These are phyloP conservation scores for Pseudanteris insignis DNA, from an alignment of 2,888 invertebrate species.

Conservation along the genomic window DNA sequence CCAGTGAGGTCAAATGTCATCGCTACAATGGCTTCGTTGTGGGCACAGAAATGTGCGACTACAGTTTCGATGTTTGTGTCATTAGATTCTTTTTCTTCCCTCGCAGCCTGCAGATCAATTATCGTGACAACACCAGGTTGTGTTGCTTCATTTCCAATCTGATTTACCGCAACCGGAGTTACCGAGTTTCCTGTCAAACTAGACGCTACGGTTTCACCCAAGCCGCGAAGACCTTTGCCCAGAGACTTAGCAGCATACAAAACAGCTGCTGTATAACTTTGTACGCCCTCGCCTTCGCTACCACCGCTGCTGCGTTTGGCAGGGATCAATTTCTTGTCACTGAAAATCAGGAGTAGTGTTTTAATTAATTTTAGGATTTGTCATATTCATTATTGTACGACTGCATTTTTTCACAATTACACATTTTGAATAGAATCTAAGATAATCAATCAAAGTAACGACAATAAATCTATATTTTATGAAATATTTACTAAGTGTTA, in stretches of 20 bases:
- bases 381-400: too few relatives aligned
- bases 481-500: neutral
- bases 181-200: slow-evolving; percentile 76
- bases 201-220: slow-evolving; percentile 92
- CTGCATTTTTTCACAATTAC: too few relatives aligned
- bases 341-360: too few relatives aligned
- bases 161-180: slow-evolving; percentile 50
- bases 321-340: slow-evolving; percentile 84
- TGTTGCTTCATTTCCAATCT: slow-evolving; percentile 68
- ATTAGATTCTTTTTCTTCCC: slow-evolving; percentile 71
- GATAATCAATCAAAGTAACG: too few relatives aligned
- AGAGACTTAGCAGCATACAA: slow-evolving; percentile 94
- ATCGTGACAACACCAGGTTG: slow-evolving; percentile 91
- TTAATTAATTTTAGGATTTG: too few relatives aligned
- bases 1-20: slow-evolving; percentile 93
- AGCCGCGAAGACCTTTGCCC: slow-evolving; percentile 86
- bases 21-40: slow-evolving; percentile 87
- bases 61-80: slow-evolving; percentile 78
- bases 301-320: slow-evolving; percentile 84
- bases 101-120: slow-evolving; percentile 81
- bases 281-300: slow-evolving; percentile 84
- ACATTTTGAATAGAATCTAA: too few relatives aligned
- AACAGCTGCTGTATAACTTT: slow-evolving; percentile 91
- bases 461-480: neutral
- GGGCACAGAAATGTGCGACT: slow-evolving; percentile 88